Percentiles rank a stretch among this genome's conserved stretches.
Conservation (phyloP, 2,113 vertebrate genomes). For the Odocoileus virginianus region DNA sequence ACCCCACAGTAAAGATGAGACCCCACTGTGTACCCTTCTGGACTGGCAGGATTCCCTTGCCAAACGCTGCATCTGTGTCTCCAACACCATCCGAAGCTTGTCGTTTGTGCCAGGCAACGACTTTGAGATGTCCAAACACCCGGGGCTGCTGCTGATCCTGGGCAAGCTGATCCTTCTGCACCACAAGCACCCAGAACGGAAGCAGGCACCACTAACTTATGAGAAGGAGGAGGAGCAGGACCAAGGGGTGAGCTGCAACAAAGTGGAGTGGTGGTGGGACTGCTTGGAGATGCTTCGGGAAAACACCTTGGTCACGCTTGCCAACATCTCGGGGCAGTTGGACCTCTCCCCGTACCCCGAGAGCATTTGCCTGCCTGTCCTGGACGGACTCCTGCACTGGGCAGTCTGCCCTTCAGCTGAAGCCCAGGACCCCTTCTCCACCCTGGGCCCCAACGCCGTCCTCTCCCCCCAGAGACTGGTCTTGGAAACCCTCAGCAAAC, state of each 20-base stretch:
- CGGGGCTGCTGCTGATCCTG: slow-evolving; percentile 94
- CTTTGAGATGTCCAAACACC: slow-evolving; percentile 98
- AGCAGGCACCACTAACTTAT: slow-evolving; percentile 96
- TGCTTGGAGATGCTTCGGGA: slow-evolving; percentile 97
- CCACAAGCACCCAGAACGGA: slow-evolving; percentile 96
- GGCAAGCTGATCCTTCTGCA: slow-evolving; percentile 96
- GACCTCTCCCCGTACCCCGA: slow-evolving; percentile 97
- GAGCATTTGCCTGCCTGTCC: slow-evolving; percentile 97
- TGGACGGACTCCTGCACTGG: slow-evolving; percentile 99
- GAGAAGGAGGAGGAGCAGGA: slow-evolving; percentile 98
- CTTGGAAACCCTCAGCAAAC: slow-evolving; percentile 98
- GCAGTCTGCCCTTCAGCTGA: slow-evolving; percentile 98
- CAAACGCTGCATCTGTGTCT: slow-evolving; percentile 95
- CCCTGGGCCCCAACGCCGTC: slow-evolving; percentile 92
- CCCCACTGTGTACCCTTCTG: slow-evolving; percentile 91
- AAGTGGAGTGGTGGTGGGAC: slow-evolving; percentile 99
- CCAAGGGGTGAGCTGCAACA: slow-evolving; percentile 92
- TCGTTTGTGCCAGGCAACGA: slow-evolving; percentile 98
- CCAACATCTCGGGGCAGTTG: slow-evolving; percentile 98
- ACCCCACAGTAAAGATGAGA: slow-evolving; percentile 98
- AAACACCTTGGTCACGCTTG: slow-evolving; percentile 97
- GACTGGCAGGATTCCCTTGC: slow-evolving; percentile 98
- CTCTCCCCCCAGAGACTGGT: slow-evolving; percentile 99
- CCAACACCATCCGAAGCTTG: slow-evolving; percentile 98
- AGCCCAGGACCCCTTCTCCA: slow-evolving; percentile 98